Conservation (phyloP, 30 jellyfish, hydroid and myxozoan genomes). For the Aurelia aurita complex sp. Pacific region DNA sequence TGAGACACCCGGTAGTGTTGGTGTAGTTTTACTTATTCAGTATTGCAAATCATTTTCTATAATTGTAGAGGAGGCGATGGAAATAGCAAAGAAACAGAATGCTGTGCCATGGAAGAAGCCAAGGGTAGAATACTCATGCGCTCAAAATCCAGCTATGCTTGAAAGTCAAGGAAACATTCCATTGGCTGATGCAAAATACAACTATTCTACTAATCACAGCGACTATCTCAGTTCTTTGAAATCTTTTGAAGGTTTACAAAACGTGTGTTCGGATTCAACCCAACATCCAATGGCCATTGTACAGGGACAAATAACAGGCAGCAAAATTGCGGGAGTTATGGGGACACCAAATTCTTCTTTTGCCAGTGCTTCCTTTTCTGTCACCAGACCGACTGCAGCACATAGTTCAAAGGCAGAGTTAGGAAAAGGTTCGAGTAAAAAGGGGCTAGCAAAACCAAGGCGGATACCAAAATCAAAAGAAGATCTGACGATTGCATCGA, state of each 20-base stretch:
- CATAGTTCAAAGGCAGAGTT: background rate
- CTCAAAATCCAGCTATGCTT: too few relatives aligned
- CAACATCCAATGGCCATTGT: background rate
- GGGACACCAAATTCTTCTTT: background rate
- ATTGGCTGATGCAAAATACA: background rate
- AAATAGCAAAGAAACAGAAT: too few relatives aligned
- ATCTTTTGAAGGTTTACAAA: background rate
- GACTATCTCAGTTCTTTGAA: background rate
- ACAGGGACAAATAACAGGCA: background rate
- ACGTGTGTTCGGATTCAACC: background rate
- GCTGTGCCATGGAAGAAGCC: too few relatives aligned
- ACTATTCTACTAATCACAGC: background rate
- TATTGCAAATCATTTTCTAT: too few relatives aligned
- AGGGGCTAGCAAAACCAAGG: conserved; percentile 17
- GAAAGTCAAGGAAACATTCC: too few relatives aligned
- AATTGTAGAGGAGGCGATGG: too few relatives aligned
- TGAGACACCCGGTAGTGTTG: too few relatives aligned
- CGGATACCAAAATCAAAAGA: conserved; percentile 48
- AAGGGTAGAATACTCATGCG: too few relatives aligned
- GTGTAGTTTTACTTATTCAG: too few relatives aligned
- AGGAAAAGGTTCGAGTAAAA: conserved; percentile 2
- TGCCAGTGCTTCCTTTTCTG: background rate
- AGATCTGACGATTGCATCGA: conserved; percentile 45
- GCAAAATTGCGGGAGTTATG: background rate
- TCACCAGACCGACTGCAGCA: background rate